Evolutionary conservation across 1,140 invertebrate genomes (phyloP).

Genomic region (Temnothorax longispinosus): DNA sequence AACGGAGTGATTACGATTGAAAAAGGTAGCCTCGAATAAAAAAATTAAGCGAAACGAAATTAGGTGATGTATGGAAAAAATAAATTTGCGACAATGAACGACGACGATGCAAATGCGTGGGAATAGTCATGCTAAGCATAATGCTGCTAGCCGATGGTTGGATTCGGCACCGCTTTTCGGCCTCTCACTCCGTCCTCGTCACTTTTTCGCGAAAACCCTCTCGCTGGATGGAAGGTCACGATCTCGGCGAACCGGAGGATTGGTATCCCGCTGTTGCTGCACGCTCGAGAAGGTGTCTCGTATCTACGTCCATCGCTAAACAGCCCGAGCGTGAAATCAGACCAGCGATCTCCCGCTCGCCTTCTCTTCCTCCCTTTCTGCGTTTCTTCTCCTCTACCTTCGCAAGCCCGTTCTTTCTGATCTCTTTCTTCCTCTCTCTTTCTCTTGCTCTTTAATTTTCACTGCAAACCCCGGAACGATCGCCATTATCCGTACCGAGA

Average conservation of each 20-base stretch:
- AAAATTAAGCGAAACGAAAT: neutral
- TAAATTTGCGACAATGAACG: neutral
- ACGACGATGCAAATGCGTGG: slow-evolving; percentile 5
- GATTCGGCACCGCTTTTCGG: slow-evolving; percentile 42
- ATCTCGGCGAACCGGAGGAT: slow-evolving; percentile 71
- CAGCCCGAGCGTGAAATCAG: slow-evolving; percentile 83
- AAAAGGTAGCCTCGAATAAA: neutral
- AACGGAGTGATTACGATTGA: neutral
- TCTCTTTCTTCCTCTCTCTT: neutral
- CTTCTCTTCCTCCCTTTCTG: slow-evolving; percentile 39
- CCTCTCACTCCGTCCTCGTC: slow-evolving; percentile 54
- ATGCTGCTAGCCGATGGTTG: neutral
- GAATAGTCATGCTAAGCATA: slow-evolving; percentile 2
- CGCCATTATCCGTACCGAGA: slow-evolving; percentile 66
- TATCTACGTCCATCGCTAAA: slow-evolving; percentile 82
- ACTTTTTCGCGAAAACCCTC: slow-evolving; percentile 72
- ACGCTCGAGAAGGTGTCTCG: slow-evolving; percentile 80
- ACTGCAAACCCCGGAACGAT: slow-evolving; percentile 68
- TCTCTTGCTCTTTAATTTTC: slow-evolving; percentile 65
- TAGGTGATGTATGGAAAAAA: neutral
- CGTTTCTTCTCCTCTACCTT: slow-evolving; percentile 32
- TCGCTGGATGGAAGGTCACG: slow-evolving; percentile 70
- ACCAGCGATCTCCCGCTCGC: slow-evolving; percentile 77
- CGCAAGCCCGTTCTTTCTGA: neutral
- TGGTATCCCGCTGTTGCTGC: slow-evolving; percentile 75